Base-by-base conservation (phyloP, 2,797 vertebrate genomes). In the Lacerta bilineata region DNA sequence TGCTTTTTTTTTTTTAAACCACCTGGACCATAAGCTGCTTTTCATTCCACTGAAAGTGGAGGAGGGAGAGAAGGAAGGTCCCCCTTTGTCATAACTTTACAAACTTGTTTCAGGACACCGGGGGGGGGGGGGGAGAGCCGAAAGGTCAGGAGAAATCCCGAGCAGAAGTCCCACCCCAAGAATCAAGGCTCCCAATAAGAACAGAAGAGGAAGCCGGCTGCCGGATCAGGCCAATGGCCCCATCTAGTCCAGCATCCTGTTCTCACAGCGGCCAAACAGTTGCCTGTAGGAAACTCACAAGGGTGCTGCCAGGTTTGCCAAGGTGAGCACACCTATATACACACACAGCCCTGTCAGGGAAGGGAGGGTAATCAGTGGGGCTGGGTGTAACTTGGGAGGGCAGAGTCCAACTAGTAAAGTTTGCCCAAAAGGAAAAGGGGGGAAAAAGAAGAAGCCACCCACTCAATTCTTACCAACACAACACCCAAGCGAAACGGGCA, bases 321-420 rank as follows among this genome's bases (percentile, higher is more conserved):
- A 18, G 17, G 29, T 18, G 39, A 74, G 41, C 23, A 80, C 68
- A 43, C 27, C 5, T 5, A 25, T 5, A 25, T 55, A 23, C 8
- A 71, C 8, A 71, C 64, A 80, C 82, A 74, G 36, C 66, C 66
- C 76, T 10, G 64, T 5, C 7, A 80, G 39, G 77, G 36, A 50
- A 27, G 59, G 68, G n/a, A 39, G 36, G 27, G 36, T 46, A 61
- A 85, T 61, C 83, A 11, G 29, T 8, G 18, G 76, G 66, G 8
- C 20, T 74, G 83, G 88, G 83, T 75, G 88, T 36, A 41, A 41
- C 77, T 39, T 1, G 5, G 41, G 5, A 74, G 83, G 55, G 55
- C 77, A 85, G 76, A 89, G 83, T 88, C 83, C 87, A 80, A 84
- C 6, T 25, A 33, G 23, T 64, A 64, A 50, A 43, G 68, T 64